Evolutionary conservation across 35 echinoderm and acorn worm genomes (phyloP).

Genomic region (Eucidaris tribuloides): DNA sequence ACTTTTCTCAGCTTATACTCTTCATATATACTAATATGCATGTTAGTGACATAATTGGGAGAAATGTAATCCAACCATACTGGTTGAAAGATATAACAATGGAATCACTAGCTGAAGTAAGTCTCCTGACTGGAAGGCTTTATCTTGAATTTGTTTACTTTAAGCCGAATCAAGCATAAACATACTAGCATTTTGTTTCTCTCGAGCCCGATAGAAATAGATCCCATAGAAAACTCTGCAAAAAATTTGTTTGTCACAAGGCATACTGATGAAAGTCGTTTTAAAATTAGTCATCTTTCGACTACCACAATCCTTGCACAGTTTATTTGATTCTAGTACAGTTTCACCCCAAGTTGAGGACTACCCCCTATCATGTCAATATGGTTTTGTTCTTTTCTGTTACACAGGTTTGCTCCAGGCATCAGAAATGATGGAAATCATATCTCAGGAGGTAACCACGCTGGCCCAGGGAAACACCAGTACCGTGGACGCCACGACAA

Average conservation of each 20-base stretch:
- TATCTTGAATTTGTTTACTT: too few species aligned
- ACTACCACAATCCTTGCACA: too few species aligned
- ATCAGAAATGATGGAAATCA: slow-evolving; percentile 28
- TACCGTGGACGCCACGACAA: background rate
- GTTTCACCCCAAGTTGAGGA: background rate
- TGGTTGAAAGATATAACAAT: too few species aligned
- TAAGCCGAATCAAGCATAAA: too few species aligned
- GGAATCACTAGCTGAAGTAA: too few species aligned
- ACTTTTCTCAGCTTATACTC: too few species aligned
- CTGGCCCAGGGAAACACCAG: background rate
- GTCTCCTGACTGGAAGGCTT: too few species aligned
- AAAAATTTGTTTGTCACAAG: background rate
- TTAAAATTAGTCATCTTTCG: background rate
- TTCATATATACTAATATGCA: too few species aligned
- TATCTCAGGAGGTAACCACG: slow-evolving; percentile 3
- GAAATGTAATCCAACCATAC: too few species aligned
- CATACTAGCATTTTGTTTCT: too few species aligned
- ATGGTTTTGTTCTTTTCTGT: background rate
- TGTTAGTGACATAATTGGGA: too few species aligned
- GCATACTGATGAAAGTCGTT: background rate
- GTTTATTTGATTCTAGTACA: background rate
- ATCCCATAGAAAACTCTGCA: background rate
- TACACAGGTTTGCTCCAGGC: background rate
- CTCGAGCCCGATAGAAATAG: too few species aligned
- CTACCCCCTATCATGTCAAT: background rate